Evolutionary conservation across 2,888 invertebrate species (phyloP).

Genomic region (Apamea anceps): DNA sequence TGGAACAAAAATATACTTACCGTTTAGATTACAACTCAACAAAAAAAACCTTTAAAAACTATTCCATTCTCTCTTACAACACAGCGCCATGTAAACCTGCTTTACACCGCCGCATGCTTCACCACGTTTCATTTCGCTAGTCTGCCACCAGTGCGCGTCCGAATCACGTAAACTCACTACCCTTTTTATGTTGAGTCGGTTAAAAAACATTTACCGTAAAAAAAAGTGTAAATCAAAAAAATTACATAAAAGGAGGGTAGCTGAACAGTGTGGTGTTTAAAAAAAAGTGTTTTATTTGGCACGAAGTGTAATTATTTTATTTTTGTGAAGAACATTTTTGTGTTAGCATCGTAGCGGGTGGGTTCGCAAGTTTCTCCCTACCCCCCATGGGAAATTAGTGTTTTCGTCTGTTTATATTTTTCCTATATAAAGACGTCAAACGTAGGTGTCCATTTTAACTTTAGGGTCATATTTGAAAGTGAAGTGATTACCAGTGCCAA

Average conservation of each 20-base stretch:
- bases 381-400: neutral
- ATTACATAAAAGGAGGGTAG: neutral
- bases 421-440: neutral
- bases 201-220: neutral
- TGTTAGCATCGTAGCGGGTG: neutral
- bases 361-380: neutral
- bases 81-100: conserved; percentile 69
- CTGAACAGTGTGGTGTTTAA: no score
- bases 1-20: neutral
- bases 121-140: conserved; percentile 38
- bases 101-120: conserved; percentile 48
- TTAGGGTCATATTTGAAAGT: neutral
- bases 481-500: neutral
- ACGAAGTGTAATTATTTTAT: neutral
- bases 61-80: neutral
- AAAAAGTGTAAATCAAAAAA: conserved; percentile 4
- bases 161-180: conserved; percentile 43
- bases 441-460: neutral
- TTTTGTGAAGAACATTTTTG: neutral
- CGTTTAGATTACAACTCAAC: neutral
- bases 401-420: neutral
- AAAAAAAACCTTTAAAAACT: neutral
- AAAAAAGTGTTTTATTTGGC: neutral
- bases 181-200: conserved; percentile 8
- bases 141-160: conserved; percentile 36